Evolutionary conservation across 2,113 vertebrate species (phyloP).

Genomic region (Halichoeres trimaculatus): DNA sequence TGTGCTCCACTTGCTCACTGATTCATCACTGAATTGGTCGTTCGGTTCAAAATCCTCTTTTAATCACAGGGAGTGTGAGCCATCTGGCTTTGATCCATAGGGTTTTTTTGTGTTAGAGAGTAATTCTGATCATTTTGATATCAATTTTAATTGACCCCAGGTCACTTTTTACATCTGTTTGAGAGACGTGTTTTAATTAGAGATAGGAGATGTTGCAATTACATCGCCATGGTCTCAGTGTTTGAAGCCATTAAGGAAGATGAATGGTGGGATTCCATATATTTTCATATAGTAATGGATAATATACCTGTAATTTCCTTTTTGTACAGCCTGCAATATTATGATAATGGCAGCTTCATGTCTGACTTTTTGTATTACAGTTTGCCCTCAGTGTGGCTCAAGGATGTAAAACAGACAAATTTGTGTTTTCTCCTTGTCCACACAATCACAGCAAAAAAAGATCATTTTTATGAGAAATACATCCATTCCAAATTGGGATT

Average conservation of each 20-base stretch:
- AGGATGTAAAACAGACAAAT: constrained; percentile 16
- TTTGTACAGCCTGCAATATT: constrained; percentile 17
- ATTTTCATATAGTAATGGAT: constrained; percentile 55
- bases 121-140: constrained; percentile 79
- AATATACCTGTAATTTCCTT: constrained; percentile 60
- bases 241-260: constrained; percentile 62
- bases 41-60: constrained; percentile 78
- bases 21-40: constrained; percentile 77
- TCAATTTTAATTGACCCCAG: constrained; percentile 74
- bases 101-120: constrained; percentile 58
- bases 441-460: constrained; percentile 10
- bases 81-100: constrained; percentile 75
- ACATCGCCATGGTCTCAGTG: constrained; percentile 39
- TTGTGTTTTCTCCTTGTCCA: background rate
- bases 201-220: constrained; percentile 74
- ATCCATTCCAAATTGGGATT: constrained; percentile 26
- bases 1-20: constrained; percentile 48
- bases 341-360: constrained; percentile 12
- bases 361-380: constrained; percentile 2
- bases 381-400: constrained; percentile 9
- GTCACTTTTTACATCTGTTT: constrained; percentile 75
- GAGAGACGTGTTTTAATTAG: constrained; percentile 76
- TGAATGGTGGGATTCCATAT: constrained; percentile 61
- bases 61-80: constrained; percentile 70
- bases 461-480: constrained; percentile 2